A percentile compares a stretch with the other conserved stretches of the same genome.
phyloP scores from a whole-genome alignment of 2,113 vertebrate species.

The Muntiacus reevesi region DNA sequence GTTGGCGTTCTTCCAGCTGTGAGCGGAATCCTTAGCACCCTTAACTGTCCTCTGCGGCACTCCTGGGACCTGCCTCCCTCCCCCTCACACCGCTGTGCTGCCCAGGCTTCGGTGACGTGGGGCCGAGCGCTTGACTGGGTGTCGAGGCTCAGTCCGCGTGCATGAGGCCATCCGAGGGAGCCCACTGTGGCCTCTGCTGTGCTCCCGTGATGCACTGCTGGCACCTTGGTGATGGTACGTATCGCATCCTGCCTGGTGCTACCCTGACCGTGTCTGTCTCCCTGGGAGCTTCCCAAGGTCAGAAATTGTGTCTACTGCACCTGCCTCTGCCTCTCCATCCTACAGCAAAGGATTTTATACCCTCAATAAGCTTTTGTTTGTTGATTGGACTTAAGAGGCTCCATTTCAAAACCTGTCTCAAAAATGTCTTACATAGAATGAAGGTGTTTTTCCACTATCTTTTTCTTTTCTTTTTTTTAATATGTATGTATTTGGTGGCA shows the following conservation, averaged over 20 bases:
- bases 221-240: background rate
- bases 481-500: constrained; percentile 57
- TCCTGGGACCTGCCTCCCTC: background rate
- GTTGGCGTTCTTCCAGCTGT: background rate
- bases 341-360: background rate
- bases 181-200: background rate
- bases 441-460: background rate
- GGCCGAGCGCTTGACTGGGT: background rate
- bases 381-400: background rate
- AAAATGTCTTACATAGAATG: background rate
- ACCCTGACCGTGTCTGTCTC: background rate
- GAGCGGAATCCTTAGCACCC: background rate
- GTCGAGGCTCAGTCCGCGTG: background rate
- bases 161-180: background rate
- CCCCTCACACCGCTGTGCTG: fast-evolving
- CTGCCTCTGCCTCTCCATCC: background rate
- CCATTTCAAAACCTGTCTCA: background rate
- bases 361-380: background rate
- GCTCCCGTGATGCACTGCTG: background rate
- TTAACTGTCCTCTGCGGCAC: background rate
- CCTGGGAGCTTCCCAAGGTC: background rate
- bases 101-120: background rate
- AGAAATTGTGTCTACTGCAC: background rate
- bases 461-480: too few species aligned
- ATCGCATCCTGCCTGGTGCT: background rate